Base-by-base conservation (phyloP, 2,113 vertebrate species). In the Anas platyrhynchos region DNA sequence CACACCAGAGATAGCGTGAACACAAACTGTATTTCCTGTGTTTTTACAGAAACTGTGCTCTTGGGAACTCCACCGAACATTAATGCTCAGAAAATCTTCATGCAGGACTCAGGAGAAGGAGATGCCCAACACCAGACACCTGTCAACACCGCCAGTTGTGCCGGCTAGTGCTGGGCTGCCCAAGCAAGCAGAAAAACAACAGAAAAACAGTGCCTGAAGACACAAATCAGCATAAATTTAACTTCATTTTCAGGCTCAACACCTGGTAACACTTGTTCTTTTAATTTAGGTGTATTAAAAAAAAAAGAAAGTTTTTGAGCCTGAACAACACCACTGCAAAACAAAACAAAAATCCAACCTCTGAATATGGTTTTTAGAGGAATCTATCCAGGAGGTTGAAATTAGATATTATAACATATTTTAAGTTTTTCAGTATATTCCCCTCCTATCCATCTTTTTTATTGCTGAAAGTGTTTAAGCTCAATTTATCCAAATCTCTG, bases 361-460 rank as follows among this genome's bases (percentile, higher is more conserved):
- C n/a, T 84, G 38, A 74, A 78, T 69, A 58, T 52, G 26, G 48
- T 29, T 89, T 88, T 78, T 63, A 96, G 72, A 82, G 29, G 56
- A 86, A 65, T 74, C 65, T 72, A 36, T 82, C 73, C 74, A 93
- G 58, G 89, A 67, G 18, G 54, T 0, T 94, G 94, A 96, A 94
- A 92, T 52, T 74, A 92, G 80, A 92, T 89, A 94, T 27, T 85
- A 68, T 29, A 85, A 56, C 17, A 21, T 89, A 91, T 74, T 94
- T 94, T 69, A 86, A 65, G 48, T 87, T 88, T 84, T 92, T 56
- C 2, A 72, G 2, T 72, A 4, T 79, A 87, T 79, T 93, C 44
- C 78, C 43, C 54, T 89, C 69, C 86, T 65, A 95, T 87, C 69
- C 73, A 91, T 97, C 91, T 96, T 91, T 91, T 94, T 97, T 94